These are phyloP conservation scores for Dicranocentrus wangi DNA, from an alignment of 2,888 invertebrate genomes.

Conservation along the genomic window DNA sequence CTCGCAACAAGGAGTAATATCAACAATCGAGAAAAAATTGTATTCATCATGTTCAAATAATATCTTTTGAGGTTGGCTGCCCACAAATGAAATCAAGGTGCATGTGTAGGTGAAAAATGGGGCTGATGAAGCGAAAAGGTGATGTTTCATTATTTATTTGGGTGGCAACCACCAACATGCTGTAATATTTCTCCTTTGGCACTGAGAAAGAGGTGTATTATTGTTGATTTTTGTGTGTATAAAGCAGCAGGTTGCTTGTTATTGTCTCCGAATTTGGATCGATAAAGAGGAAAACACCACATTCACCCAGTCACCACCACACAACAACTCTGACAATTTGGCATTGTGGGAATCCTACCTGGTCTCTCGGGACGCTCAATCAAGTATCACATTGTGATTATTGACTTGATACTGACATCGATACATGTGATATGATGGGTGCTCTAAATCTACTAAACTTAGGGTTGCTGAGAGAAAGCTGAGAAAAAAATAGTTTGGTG, in stretches of 20 bases:
- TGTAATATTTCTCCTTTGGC: conserved; percentile 25
- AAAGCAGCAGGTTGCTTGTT: conserved; percentile 52
- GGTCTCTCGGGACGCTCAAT: no score
- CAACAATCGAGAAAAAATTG: no score
- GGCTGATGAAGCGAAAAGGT: conserved; percentile 57
- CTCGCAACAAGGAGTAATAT: no score
- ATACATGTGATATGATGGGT: conserved; percentile 47
- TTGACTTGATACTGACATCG: conserved; percentile 38
- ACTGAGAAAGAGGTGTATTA: conserved; percentile 51
- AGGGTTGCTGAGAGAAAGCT: no score
- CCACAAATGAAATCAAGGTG: no score
- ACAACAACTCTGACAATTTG: neutral
- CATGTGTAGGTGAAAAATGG: conserved; percentile 55
- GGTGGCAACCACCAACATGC: conserved; percentile 41
- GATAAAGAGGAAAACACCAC: conserved; percentile 43
- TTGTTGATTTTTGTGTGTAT: conserved; percentile 28
- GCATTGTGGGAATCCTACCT: no score
- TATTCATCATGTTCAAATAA: no score
- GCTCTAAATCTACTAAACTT: conserved; percentile 8
- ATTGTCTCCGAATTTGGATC: conserved; percentile 59
- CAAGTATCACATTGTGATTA: conserved; percentile 45
- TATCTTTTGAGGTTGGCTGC: no score
- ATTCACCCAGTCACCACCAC: conserved; percentile 22
- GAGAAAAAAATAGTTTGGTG: no score
- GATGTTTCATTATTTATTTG: conserved; percentile 38